Conservation (phyloP, 1,140 invertebrate species). For the Leptinotarsa undecemlineata region DNA sequence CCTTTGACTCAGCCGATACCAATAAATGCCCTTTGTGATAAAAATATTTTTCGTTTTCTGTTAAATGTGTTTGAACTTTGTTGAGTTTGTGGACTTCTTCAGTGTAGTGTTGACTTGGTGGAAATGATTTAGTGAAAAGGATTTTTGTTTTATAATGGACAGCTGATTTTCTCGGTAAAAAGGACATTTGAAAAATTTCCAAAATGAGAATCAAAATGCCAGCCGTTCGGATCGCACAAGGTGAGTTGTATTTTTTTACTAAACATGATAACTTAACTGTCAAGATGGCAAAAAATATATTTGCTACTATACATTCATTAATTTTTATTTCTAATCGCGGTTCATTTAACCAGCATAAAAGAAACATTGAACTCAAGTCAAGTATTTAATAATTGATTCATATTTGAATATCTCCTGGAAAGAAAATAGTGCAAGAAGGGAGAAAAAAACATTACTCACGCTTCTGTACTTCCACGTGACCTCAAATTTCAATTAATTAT, state of each 20-base stretch:
- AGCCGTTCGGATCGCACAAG: constrained; percentile 90
- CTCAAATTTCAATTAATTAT: constrained; percentile 34
- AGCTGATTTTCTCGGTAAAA: constrained; percentile 15
- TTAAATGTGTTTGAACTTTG: constrained; percentile 10
- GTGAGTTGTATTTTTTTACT: constrained; percentile 59
- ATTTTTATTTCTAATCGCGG: no score
- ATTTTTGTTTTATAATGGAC: constrained; percentile 17
- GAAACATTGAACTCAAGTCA: neutral
- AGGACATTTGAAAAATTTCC: constrained; percentile 46
- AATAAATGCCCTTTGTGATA: neutral
- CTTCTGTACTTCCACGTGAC: constrained; percentile 11
- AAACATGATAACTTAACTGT: constrained; percentile 4
- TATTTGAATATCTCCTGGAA: neutral
- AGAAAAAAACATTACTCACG: neutral
- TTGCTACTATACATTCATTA: no score
- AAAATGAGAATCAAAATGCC: constrained; percentile 96
- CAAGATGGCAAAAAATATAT: no score
- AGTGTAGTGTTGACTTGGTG: constrained; percentile 19
- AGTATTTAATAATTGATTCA: neutral
- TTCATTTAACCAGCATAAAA: no score
- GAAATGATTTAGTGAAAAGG: constrained; percentile 21
- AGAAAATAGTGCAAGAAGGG: no score
- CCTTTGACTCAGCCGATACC: constrained; percentile 14
- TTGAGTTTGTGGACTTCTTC: constrained; percentile 9
- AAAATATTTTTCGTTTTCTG: constrained; percentile 8